Evolutionary conservation across 1,140 invertebrate genomes (phyloP).

Genomic region (Hormaphis cornu): DNA sequence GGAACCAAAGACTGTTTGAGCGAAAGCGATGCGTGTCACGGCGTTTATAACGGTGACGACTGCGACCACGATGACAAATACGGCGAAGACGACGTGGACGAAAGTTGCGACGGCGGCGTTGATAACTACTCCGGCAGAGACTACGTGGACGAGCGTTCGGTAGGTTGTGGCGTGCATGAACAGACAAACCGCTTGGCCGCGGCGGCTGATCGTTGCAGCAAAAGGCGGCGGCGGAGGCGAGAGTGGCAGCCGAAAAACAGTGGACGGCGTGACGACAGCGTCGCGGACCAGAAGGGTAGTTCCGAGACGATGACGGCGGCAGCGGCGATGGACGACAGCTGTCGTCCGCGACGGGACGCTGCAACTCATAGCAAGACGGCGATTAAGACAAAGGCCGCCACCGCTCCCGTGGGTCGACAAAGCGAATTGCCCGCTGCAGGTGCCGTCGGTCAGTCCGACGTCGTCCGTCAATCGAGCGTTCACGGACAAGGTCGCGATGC

Average conservation of each 20-base stretch:
- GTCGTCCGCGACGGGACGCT: background rate
- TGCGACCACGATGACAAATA: background rate
- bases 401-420: too few species aligned
- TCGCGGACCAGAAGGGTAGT: background rate
- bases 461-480: too few species aligned
- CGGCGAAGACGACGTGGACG: background rate
- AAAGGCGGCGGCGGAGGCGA: background rate
- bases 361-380: background rate
- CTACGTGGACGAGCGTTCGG: too few species aligned
- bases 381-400: background rate
- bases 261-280: too few species aligned
- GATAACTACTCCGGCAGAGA: background rate
- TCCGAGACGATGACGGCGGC: background rate
- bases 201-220: background rate
- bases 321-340: background rate
- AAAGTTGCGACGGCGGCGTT: background rate
- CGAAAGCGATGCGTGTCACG: slow-evolving; percentile 13
- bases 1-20: slow-evolving; percentile 8
- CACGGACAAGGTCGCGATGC: too few species aligned
- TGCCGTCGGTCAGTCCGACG: background rate
- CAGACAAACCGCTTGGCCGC: background rate
- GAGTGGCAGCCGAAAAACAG: background rate
- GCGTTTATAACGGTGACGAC: background rate
- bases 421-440: background rate
- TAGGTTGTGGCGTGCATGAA: background rate